These are phyloP conservation scores for Anoura caudifer DNA, from an alignment of 2,113 vertebrate genomes.

Conservation along the genomic window DNA sequence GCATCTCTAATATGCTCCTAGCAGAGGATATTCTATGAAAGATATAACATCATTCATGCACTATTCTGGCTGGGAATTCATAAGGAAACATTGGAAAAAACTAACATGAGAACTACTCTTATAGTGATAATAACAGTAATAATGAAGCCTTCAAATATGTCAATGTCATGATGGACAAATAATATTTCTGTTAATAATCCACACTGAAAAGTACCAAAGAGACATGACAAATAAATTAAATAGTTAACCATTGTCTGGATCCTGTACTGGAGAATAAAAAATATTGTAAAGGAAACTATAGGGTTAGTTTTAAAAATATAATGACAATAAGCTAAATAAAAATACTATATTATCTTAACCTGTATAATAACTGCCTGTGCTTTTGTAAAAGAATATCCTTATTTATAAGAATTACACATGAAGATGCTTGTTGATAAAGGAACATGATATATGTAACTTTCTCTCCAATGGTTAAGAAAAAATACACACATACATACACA, in stretches of 20 bases:
- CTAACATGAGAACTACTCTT: not conserved
- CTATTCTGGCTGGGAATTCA: not conserved
- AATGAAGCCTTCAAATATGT: not conserved
- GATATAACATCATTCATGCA: not conserved
- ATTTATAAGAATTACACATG: not conserved
- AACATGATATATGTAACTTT: not conserved
- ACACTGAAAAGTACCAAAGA: not conserved
- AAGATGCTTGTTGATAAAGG: not conserved
- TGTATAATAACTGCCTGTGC: not conserved
- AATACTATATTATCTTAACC: not conserved
- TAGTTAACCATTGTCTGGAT: not conserved
- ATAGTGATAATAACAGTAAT: not conserved
- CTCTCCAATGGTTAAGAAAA: not conserved
- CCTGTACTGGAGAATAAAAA: not conserved
- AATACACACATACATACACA: not conserved
- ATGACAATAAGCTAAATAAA: not conserved
- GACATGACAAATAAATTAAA: not conserved
- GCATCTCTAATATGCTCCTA: not conserved
- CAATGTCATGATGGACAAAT: not conserved
- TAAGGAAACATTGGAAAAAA: not conserved
- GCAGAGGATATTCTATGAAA: not conserved
- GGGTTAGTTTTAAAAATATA: not conserved
- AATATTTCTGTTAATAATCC: not conserved
- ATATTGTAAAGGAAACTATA: not conserved
- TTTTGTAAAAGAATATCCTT: not conserved